Percentiles rank a stretch among this genome's conserved stretches.
Conservation (phyloP, 2,888 invertebrate species). For the Parascotia fuliginaria region DNA sequence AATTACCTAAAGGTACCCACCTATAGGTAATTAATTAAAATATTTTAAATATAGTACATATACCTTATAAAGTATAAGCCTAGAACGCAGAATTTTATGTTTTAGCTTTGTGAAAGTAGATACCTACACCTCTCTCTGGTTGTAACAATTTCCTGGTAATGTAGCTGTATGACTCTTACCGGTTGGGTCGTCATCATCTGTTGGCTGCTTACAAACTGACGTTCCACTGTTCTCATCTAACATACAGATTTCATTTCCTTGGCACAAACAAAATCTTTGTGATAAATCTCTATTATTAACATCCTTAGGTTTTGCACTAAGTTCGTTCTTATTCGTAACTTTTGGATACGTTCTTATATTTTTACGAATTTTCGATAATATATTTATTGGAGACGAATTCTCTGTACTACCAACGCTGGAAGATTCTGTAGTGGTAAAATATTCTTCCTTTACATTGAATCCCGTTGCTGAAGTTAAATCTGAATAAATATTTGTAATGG, state of each 20-base stretch:
- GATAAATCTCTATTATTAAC: conserved; percentile 72
- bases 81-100: too few species aligned
- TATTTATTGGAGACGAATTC: conserved; percentile 55
- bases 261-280: conserved; percentile 81
- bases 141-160: neutral
- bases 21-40: too few species aligned
- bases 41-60: too few species aligned
- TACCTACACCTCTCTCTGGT: neutral
- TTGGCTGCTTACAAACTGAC: conserved; percentile 82
- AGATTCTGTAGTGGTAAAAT: conserved; percentile 51
- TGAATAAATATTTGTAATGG: conserved; percentile 58
- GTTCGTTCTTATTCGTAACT: conserved; percentile 52
- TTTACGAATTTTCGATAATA: conserved; percentile 74
- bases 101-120: too few species aligned
- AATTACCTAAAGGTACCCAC: too few species aligned
- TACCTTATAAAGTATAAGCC: too few species aligned
- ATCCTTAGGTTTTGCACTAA: conserved; percentile 62
- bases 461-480: conserved; percentile 47
- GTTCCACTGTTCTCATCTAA: conserved; percentile 86
- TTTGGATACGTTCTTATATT: conserved; percentile 78
- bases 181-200: conserved; percentile 86
- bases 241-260: conserved; percentile 87
- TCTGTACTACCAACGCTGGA: conserved; percentile 48
- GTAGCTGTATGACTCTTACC: conserved; percentile 60
- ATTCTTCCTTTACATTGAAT: conserved; percentile 41